Base-by-base conservation (phyloP, 2,888 invertebrate genomes). In the Strigamia crassipes region DNA sequence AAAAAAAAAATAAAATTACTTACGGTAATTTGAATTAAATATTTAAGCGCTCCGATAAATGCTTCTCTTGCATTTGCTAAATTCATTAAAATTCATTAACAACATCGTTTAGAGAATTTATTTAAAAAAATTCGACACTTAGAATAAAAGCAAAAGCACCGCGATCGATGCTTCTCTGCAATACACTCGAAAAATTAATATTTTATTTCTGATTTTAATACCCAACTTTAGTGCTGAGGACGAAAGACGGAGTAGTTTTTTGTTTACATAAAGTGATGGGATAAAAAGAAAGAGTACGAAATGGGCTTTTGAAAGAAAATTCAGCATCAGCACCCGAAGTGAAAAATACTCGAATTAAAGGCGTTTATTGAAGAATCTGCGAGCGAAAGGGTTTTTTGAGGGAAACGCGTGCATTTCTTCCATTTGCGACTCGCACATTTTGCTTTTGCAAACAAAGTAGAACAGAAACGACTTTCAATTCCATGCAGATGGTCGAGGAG, bases 381-480 rank as follows among this genome's bases (percentile, higher is more conserved):
- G 5, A n/a, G 38, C 38, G 6, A 46, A 46, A 46, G n/a, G 46
- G 46, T 66, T 27, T 66, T 1, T 66, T 1, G 23, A 66, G 61
- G 18, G 21, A 66, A 66, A 21, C 21, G 13, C 61, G 23, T 66
- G 18, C 23, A 66, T 66, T 23, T 66, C 21, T 66, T 66, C 23
- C 61, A 66, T 66, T 66, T 66, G 61, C 18, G 61, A 23, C 21
- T 23, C n/a, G 18, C 10, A 12, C 61, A 23, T 66, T 66, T 66
- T 66, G 61, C 61, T 66, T 66, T 66, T 21, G 61, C 61, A 66
- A 66, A 66, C 61, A 66, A 66, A 66, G 61, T 66, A 18, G 61
- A 66, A 66, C 61, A 66, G 61, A 66, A 66, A 66, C 61, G 61
- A 66, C 61, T 66, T 66, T 66, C 61, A 66, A 66, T 66, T 66